Evolutionary conservation across 1,140 invertebrate species (phyloP), one percentile per base, ranked within the genome.

Genomic region (Ganaspis sp.): DNA sequence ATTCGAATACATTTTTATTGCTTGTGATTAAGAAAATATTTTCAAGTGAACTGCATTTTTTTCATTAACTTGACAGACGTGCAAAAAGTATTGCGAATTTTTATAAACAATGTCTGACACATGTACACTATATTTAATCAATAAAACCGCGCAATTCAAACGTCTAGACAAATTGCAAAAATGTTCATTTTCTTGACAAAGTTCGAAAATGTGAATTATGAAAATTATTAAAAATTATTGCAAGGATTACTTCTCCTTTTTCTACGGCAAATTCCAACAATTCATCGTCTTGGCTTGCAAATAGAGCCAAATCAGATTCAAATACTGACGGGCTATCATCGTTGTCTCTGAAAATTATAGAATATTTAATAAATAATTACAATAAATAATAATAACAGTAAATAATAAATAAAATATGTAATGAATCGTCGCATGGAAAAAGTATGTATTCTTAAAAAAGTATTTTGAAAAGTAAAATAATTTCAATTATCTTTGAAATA

Each of bases 281-380:
- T 69, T 92, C 85, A 80, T 93, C 91, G 76, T 92, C 90, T 77
- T 93, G 93, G 73, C 91, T 84, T 40, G 86, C 88, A 78, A 91
- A 95, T 94, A 11, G 87, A 90, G 23, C 93, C 93, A 74, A 94
- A 84, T 93, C 92, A 0, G 92, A 91, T 87, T 94, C 94, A 87
- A 95, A 94, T 64, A 87, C 92, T 53, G 91, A 90, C 5, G 91
- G 90, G 72, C 92, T 92, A 75, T 94, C 93, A 70, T 94, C 93
- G 0, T 92, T 89, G 34, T 75, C 79, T 72, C 42, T 72, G 77
- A 76, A 53, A 73, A 76, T 17, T 74, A 69, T 69, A 74, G n/a
- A 26, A 29, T 64, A 6, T 34, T 29, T 15, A 54, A 69, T 49
- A 38, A 73, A 42, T 19, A 69, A 53, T 23, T 69, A 72, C 21